Percentiles rank a stretch among this genome's conserved stretches.
These are phyloP conservation scores for Pungitius pungitius DNA, from an alignment of 2,113 vertebrate genomes.

Conservation along the genomic window DNA sequence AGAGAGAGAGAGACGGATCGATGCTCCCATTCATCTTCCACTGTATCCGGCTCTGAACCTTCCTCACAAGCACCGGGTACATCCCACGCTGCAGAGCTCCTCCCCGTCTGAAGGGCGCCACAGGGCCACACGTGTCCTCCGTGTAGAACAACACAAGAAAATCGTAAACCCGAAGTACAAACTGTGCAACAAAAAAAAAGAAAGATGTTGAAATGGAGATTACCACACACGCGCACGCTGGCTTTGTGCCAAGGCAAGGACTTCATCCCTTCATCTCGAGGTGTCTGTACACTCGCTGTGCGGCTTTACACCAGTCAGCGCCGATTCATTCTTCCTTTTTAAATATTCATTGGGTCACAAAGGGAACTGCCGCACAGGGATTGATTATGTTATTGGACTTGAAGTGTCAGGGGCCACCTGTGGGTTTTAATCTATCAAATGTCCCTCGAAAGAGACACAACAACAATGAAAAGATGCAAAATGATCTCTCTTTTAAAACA, in stretches of 20 bases:
- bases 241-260: background rate
- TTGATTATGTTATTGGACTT: background rate
- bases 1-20: too few relatives aligned
- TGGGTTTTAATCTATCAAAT: too few relatives aligned
- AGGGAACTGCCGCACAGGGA: background rate
- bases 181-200: background rate
- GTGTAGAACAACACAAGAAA: too few relatives aligned
- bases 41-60: constrained; percentile 52
- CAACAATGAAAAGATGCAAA: too few relatives aligned
- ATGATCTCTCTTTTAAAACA: too few relatives aligned
- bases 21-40: constrained; percentile 63
- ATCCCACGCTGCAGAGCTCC: too few relatives aligned
- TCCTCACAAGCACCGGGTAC: constrained; percentile 21
- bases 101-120: too few relatives aligned
- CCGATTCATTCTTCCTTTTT: background rate
- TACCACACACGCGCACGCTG: too few relatives aligned
- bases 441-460: too few relatives aligned
- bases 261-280: background rate
- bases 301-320: background rate
- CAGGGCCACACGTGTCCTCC: too few relatives aligned
- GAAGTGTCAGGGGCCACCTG: too few relatives aligned
- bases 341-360: background rate
- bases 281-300: background rate
- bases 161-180: background rate
- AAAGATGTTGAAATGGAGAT: too few relatives aligned